Conservation (phyloP, 2,797 vertebrate species). For the Enteromius paludinosus region DNA sequence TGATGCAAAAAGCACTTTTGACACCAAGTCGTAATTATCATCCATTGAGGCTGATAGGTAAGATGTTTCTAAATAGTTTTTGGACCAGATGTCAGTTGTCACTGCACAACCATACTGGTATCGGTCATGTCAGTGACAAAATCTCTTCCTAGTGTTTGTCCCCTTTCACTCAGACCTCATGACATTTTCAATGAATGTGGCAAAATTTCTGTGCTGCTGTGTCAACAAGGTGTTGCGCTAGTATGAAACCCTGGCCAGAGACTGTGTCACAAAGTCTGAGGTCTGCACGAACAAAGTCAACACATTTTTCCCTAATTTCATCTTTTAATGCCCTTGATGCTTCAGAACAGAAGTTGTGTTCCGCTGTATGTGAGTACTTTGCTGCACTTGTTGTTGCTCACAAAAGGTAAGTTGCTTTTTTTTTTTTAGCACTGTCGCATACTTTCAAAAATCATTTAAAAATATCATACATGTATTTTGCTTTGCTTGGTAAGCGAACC, state of each 20-base stretch:
- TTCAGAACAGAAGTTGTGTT: too few relatives aligned
- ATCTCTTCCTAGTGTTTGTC: slow-evolving; percentile 11
- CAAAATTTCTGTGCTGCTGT: slow-evolving; percentile 37
- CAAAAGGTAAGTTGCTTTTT: too few relatives aligned
- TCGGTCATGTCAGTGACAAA: not conserved
- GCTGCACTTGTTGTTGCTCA: too few relatives aligned
- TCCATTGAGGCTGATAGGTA: slow-evolving; percentile 34
- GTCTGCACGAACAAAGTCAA: slow-evolving; percentile 24
- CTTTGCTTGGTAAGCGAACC: too few relatives aligned
- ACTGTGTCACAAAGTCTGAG: slow-evolving; percentile 19
- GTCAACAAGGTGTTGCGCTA: slow-evolving; percentile 29
- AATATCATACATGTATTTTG: too few relatives aligned
- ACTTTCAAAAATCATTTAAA: too few relatives aligned
- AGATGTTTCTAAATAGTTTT: slow-evolving; percentile 5
- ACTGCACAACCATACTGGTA: slow-evolving; percentile 8
- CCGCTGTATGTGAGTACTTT: too few relatives aligned
- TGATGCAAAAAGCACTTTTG: slow-evolving; percentile 35
- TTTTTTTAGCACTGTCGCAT: too few relatives aligned
- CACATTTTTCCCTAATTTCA: slow-evolving; percentile 9
- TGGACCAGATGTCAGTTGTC: slow-evolving; percentile 5
- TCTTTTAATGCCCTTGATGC: not conserved
- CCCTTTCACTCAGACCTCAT: not conserved
- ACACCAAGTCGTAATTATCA: slow-evolving; percentile 11
- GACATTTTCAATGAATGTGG: slow-evolving; percentile 16
- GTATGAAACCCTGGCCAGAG: slow-evolving; percentile 20